A percentile compares a stretch with the other conserved stretches of the same genome.
These are phyloP conservation scores for Crocodylus rhombifer DNA, from an alignment of 2,797 vertebrate genomes.

Conservation along the genomic window DNA sequence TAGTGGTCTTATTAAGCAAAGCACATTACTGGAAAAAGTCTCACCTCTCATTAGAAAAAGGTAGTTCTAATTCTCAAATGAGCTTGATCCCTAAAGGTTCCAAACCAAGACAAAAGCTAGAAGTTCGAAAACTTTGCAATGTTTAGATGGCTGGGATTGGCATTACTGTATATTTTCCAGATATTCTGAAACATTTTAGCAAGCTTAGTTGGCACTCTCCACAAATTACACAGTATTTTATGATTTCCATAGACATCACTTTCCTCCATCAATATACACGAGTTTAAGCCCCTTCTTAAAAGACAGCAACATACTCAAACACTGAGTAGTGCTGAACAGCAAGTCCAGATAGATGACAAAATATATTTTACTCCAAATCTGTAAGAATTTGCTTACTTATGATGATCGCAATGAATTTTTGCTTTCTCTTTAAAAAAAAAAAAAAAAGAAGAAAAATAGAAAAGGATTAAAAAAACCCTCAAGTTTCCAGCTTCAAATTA, in stretches of 20 bases:
- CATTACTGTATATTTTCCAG: too few relatives aligned
- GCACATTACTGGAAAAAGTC: background rate
- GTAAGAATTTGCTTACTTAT: background rate
- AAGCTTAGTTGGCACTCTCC: background rate
- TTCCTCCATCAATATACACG: background rate
- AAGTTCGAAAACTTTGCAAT: background rate
- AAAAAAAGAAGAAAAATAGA: too few relatives aligned
- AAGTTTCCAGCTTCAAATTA: background rate
- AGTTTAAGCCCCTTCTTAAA: background rate
- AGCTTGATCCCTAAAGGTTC: background rate
- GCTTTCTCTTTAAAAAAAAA: background rate
- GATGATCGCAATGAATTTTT: too few relatives aligned
- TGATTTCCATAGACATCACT: background rate
- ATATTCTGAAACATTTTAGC: background rate
- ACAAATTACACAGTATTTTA: background rate
- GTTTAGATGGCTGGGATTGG: too few relatives aligned
- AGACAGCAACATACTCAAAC: too few relatives aligned
- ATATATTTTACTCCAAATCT: too few relatives aligned
- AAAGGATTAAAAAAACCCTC: too few relatives aligned
- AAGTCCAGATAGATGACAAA: background rate
- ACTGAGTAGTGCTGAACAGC: too few relatives aligned
- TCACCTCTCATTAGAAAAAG: background rate
- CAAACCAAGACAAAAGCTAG: background rate
- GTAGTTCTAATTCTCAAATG: background rate
- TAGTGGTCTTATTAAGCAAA: background rate